Percentiles rank a stretch among this genome's conserved stretches.
These are phyloP conservation scores for Plecotus auritus DNA, from an alignment of 2,113 vertebrate genomes.

Conservation along the genomic window DNA sequence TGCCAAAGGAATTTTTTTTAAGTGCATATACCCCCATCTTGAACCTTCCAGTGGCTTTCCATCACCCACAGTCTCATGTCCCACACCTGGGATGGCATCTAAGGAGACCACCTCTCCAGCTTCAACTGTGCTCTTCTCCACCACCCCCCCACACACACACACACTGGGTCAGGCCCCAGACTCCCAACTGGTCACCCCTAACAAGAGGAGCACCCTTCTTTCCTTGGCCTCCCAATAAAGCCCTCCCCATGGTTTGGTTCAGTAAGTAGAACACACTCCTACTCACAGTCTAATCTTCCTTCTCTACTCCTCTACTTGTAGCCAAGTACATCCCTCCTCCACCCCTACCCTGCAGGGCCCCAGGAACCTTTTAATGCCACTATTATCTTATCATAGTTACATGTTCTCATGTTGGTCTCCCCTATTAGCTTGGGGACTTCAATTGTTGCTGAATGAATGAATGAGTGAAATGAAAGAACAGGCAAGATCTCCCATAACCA, in stretches of 20 bases:
- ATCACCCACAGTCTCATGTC: not conserved
- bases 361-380: not conserved
- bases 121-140: not conserved
- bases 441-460: not conserved
- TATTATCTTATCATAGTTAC: not conserved
- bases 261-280: not conserved
- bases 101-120: not conserved
- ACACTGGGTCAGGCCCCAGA: not conserved
- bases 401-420: not conserved
- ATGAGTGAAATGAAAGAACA: not conserved
- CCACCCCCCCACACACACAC: no score
- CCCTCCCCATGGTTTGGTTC: not conserved
- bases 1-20: not conserved
- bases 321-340: not conserved
- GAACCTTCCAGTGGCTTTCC: not conserved
- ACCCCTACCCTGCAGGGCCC: no score
- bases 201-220: not conserved
- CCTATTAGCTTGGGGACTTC: not conserved
- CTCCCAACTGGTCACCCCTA: not conserved
- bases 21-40: not conserved
- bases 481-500: not conserved
- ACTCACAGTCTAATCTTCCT: not conserved
- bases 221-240: not conserved
- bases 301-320: not conserved
- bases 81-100: not conserved